phyloP scores from a whole-genome alignment of 2,888 invertebrate genomes.

The Lypha dubia region DNA sequence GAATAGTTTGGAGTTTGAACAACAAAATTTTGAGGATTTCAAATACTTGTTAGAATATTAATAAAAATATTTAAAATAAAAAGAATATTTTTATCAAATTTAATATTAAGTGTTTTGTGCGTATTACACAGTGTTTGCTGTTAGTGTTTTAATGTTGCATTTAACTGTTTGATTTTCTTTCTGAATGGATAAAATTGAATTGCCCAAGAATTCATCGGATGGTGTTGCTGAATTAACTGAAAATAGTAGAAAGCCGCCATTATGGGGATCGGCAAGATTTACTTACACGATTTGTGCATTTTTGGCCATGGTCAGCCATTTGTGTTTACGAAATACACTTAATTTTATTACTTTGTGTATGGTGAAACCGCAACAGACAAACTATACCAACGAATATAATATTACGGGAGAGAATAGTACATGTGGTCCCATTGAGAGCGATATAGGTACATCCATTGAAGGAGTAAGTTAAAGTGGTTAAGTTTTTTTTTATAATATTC shows the following conservation, averaged over 20 bases:
- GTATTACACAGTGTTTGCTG: neutral
- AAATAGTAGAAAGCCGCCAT: conserved; percentile 50
- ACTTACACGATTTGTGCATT: conserved; percentile 82
- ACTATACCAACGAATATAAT: conserved; percentile 45
- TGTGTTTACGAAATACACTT: conserved; percentile 84
- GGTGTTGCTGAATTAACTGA: conserved; percentile 61
- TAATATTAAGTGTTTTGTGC: neutral
- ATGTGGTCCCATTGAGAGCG: conserved; percentile 42
- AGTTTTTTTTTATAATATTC: no score
- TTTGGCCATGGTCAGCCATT: conserved; percentile 79
- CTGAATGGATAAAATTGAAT: conserved; percentile 51
- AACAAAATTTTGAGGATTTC: conserved; percentile 29
- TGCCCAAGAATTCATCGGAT: conserved; percentile 54
- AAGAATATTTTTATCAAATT: conserved; percentile 15
- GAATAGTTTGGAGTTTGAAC: conserved; percentile 59
- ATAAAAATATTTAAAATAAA: conserved; percentile 1
- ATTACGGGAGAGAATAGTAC: conserved; percentile 14
- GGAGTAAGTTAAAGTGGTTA: conserved; percentile 50
- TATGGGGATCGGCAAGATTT: conserved; percentile 82
- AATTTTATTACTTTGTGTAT: conserved; percentile 85
- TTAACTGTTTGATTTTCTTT: conserved; percentile 6
- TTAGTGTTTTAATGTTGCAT: conserved; percentile 34
- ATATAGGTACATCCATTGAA: conserved; percentile 7
- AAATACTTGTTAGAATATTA: neutral
- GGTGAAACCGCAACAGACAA: conserved; percentile 82